Evolutionary conservation across 2,888 invertebrate species (phyloP).

Genomic region (Elysia crispata): DNA sequence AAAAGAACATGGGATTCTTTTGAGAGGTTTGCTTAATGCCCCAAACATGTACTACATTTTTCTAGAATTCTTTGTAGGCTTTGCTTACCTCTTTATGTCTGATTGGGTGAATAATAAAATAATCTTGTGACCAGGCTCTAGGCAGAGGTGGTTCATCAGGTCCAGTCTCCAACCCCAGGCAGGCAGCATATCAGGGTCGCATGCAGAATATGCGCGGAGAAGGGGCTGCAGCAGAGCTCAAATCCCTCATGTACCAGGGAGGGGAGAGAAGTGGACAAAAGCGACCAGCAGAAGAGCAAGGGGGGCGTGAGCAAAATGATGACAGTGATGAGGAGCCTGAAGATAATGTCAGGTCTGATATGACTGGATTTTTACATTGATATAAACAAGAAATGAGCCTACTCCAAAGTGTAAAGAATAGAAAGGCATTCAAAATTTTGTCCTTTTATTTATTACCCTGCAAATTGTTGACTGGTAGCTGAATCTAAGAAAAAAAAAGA

Average conservation of each 20-base stretch:
- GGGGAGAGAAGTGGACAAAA: conserved; percentile 49
- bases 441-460: too few species aligned
- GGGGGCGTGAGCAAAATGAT: conserved; percentile 57
- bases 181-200: conserved; percentile 81
- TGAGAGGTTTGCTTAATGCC: too few species aligned
- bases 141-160: conserved; percentile 50
- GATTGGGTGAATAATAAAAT: too few species aligned
- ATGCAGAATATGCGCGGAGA: conserved; percentile 71
- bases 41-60: too few species aligned
- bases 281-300: conserved; percentile 55
- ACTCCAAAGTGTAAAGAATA: too few species aligned
- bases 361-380: conserved; percentile 34
- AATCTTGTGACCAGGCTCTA: conserved; percentile 48
- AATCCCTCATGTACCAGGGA: conserved; percentile 57
- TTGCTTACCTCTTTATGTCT: too few species aligned
- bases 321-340: conserved; percentile 85
- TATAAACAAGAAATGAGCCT: too few species aligned
- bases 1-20: too few species aligned
- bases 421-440: too few species aligned
- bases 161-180: conserved; percentile 83
- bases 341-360: conserved; percentile 85
- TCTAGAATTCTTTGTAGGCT: too few species aligned
- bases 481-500: too few species aligned
- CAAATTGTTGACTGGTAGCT: too few species aligned
- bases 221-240: conserved; percentile 76